Percentiles rank a stretch among this genome's conserved stretches.
These are phyloP conservation scores for Cydia pomonella DNA, from an alignment of 1,140 invertebrate species.

Conservation along the genomic window DNA sequence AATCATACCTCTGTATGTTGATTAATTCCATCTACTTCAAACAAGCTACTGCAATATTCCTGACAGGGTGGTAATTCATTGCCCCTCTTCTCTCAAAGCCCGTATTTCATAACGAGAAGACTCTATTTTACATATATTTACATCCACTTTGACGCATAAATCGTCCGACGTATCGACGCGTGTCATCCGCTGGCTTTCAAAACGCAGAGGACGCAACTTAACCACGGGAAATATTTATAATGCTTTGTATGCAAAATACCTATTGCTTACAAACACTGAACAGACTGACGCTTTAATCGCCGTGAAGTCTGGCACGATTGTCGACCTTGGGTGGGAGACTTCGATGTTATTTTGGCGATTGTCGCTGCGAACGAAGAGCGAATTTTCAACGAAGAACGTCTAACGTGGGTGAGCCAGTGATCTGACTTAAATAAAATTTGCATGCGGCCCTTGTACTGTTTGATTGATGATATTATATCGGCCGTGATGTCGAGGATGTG, in stretches of 20 bases:
- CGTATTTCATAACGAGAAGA: constrained; percentile 65
- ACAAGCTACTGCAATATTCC: constrained; percentile 41
- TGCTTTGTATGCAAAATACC: constrained; percentile 76
- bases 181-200: constrained; percentile 70
- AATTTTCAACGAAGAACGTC: constrained; percentile 42
- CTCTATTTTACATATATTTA: constrained; percentile 68
- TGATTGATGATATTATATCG: constrained; percentile 59
- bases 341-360: constrained; percentile 44
- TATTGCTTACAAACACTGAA: constrained; percentile 55
- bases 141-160: constrained; percentile 61
- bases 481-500: constrained; percentile 55
- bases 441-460: constrained; percentile 58
- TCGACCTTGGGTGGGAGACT: constrained; percentile 53
- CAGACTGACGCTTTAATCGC: constrained; percentile 53
- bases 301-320: constrained; percentile 50
- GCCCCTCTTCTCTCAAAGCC: constrained; percentile 47
- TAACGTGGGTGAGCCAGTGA: constrained; percentile 52
- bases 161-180: constrained; percentile 59
- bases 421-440: constrained; percentile 61
- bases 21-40: constrained; percentile 28
- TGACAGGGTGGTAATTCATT: constrained; percentile 44
- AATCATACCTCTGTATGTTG: constrained; percentile 5
- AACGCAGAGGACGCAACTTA: constrained; percentile 59
- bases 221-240: constrained; percentile 75
- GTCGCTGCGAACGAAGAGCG: constrained; percentile 35